A percentile compares a stretch with the other conserved stretches of the same genome.
phyloP scores from a whole-genome alignment of 2,797 vertebrate species.

The Todus mexicanus region DNA sequence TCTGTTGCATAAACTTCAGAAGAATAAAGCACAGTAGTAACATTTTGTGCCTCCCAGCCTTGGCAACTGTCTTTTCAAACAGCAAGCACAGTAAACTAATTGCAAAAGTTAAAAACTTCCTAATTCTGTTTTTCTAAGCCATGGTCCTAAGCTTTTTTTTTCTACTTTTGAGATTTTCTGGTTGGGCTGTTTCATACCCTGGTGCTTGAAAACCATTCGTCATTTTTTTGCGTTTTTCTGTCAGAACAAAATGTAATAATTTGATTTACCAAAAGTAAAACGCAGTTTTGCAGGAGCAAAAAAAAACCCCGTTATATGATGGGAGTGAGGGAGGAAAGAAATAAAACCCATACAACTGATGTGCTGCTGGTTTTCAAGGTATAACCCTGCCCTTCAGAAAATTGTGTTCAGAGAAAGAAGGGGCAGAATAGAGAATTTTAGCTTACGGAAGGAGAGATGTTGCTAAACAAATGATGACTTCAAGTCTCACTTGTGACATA shows the following conservation, averaged over 20 bases:
- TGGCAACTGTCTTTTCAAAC: neutral
- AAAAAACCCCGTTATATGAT: neutral
- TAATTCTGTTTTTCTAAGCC: neutral
- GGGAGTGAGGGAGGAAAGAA: neutral
- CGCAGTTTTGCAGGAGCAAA: neutral
- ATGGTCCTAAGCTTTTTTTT: neutral
- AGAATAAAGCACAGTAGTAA: neutral
- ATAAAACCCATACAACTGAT: neutral
- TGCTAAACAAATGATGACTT: neutral
- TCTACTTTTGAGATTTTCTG: neutral
- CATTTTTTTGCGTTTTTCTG: neutral
- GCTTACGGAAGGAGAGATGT: neutral
- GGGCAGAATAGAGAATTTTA: neutral
- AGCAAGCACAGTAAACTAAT: neutral
- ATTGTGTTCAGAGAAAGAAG: neutral
- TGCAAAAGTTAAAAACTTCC: neutral
- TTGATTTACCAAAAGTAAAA: neutral
- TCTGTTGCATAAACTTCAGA: neutral
- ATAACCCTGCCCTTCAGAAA: neutral
- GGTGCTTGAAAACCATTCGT: neutral
- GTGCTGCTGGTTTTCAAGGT: neutral
- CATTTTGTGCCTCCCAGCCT: neutral
- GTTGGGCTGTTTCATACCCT: neutral
- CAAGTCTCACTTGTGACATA: neutral
- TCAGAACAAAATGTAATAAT: neutral